Percentiles rank a stretch among this genome's conserved stretches.
phyloP scores from a whole-genome alignment of 2,113 vertebrate genomes.

The Gulo gulo region DNA sequence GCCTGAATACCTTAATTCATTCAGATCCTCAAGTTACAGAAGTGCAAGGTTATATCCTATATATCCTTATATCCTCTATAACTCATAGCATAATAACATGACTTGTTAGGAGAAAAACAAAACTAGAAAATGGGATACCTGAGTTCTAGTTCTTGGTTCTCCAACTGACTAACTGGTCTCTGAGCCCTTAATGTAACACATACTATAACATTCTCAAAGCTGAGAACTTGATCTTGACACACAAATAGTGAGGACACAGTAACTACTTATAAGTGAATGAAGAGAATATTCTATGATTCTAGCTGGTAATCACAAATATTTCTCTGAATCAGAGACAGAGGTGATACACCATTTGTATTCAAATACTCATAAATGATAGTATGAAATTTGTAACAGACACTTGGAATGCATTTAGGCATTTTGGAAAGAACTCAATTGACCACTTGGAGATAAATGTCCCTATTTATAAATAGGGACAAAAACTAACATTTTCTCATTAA shows the following conservation, averaged over 20 bases:
- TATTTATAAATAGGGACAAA: constrained; percentile 28
- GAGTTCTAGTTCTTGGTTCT: neutral
- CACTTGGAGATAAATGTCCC: constrained; percentile 23
- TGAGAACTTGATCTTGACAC: neutral
- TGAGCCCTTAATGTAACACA: neutral
- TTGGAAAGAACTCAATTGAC: neutral
- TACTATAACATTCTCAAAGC: neutral
- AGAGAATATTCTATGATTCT: neutral
- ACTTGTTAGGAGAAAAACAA: neutral
- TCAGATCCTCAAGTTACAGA: neutral
- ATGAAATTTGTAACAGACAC: neutral
- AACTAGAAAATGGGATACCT: neutral
- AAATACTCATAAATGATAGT: neutral
- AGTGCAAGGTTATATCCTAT: neutral
- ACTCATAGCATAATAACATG: neutral
- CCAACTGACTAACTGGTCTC: neutral
- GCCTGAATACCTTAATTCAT: neutral
- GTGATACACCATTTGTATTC: neutral
- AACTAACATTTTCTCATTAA: constrained; percentile 36
- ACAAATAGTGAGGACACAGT: neutral
- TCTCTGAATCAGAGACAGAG: neutral
- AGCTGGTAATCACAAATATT: neutral
- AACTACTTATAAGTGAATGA: neutral
- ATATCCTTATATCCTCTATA: neutral
- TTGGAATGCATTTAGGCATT: constrained; percentile 22